Evolutionary conservation across 1,140 invertebrate genomes (phyloP), one percentile per base, ranked within the genome.

Genomic region (Globodera rostochiensis): DNA sequence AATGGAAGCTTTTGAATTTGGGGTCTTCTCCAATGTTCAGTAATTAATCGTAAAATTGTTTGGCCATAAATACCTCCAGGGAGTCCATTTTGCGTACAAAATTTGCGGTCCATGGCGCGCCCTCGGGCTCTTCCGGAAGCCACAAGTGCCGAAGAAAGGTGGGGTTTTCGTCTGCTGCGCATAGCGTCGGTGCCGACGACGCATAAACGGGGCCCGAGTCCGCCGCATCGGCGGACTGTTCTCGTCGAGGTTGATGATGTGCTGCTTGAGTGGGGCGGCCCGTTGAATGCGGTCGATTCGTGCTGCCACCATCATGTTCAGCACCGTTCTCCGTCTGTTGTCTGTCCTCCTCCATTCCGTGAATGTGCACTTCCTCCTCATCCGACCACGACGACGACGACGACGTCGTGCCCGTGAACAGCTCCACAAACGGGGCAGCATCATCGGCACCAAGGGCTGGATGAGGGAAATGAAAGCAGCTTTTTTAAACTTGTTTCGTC

Each of bases 41-140:
- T 1, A 36, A 36, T 36, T 36, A 36, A 1, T 36, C 25, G 25
- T 36, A 36, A 36, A 36, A 36, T 36, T 36, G 36, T 36, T 36
- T 36, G 36, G 36, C 36, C 36, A 36, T 3, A 36, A 36, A 36
- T 67, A 77, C 76, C n/a, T 77, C 76, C 46, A 81, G 57, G 25
- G 80, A 81, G 57, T 81, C 57, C 74, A 81, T 81, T 81, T 73
- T 81, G 50, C 71, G 74, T 15, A 78, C 50, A 79, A 81, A 81
- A 81, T 81, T 81, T n/a, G 80, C 9, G 7, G 66, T 50, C 45
- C 64, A 36, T 46, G 47, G n/a, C 21, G 64, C 69, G n/a, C 47
- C 69, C 49, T 67, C 76, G 9, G 53, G 64, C 15, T 77, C 69
- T 19, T 69, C 25, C 0, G 46, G 69, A 25, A 77, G 47, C 53